Evolutionary conservation across 2,113 vertebrate species (phyloP), one percentile per base, ranked within the genome.

Genomic region (Austrofundulus limnaeus): DNA sequence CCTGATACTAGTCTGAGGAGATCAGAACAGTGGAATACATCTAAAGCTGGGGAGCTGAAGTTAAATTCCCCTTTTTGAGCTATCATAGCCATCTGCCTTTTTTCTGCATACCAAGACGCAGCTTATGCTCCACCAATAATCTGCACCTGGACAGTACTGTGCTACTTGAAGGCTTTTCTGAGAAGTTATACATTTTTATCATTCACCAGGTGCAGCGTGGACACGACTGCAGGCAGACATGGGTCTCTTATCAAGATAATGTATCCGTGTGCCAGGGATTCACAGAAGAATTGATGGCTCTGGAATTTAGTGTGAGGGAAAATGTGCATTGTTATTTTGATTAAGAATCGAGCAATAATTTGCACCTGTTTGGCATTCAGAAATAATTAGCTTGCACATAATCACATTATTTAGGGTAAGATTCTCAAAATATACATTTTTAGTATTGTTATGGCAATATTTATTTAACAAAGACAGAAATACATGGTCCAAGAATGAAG

Each of bases 131-230:
- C 53, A 41, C 70, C 84, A 84, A 82, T 81, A 79, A 89, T 82
- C 75, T 86, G 85, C 91, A 92, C 91, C 86, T 89, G 88, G 88
- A 82, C 84, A 75, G 66, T 83, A 80, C 86, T 90, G 81, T 85
- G 83, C 80, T 82, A 86, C 79, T 85, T 70, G 65, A 64, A 64
- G 59, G 72, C 85, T 91, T 90, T 88, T 90, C 85, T 48, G 48
- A 46, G 31, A 66, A 80, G 66, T 82, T 77, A 57, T 84, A 80
- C 67, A 58, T 87, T 87, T n/a, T 90, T 85, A 87, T 88, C 82
- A 83, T 84, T 85, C 58, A 69, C 80, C 89, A 88, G 85, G 78
- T 91, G 85, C 87, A 85, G 82, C 84, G 61, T 60, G 77, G 81
- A 88, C 83, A 80, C 68, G 80, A 62, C 77, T 87, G 78, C 69